Conservation (phyloP, 2,797 vertebrate species). For the Sebastolobus altivelis region DNA sequence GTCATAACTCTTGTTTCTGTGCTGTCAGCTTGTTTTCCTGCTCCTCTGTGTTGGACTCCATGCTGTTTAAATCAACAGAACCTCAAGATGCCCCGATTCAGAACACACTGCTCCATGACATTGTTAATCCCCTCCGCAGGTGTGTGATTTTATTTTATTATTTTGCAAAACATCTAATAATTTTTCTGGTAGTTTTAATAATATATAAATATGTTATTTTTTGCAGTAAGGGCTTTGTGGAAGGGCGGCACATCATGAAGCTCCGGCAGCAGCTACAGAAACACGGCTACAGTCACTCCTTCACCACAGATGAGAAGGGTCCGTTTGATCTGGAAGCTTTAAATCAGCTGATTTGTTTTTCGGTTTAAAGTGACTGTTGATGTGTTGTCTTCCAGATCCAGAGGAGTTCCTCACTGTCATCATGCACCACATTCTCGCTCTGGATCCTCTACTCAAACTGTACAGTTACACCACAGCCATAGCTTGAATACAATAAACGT, state of each 20-base stretch:
- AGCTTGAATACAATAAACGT: not conserved
- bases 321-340: not conserved
- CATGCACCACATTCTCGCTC: slow-evolving; percentile 89
- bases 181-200: not conserved
- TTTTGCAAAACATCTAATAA: not conserved
- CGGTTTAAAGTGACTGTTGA: not conserved
- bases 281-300: slow-evolving; percentile 87
- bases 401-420: slow-evolving; percentile 93
- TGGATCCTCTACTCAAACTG: slow-evolving; percentile 91
- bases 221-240: slow-evolving; percentile 88
- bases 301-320: slow-evolving; percentile 94
- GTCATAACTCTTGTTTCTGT: not conserved
- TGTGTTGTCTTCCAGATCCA: slow-evolving; percentile 84
- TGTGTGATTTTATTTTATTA: slow-evolving; percentile 41
- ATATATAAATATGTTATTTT: not conserved
- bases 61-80: slow-evolving; percentile 87
- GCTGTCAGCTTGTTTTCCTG: slow-evolving; percentile 91
- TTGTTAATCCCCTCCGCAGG: slow-evolving; percentile 92
- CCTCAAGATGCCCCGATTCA: slow-evolving; percentile 84
- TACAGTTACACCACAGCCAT: slow-evolving; percentile 41
- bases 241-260: slow-evolving; percentile 87
- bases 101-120: slow-evolving; percentile 87
- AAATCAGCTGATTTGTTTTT: not conserved
- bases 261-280: slow-evolving; percentile 89
- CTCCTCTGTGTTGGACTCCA: slow-evolving; percentile 90